These are phyloP conservation scores for Latrodectus geometricus DNA, from an alignment of 1,140 invertebrate genomes.

Conservation along the genomic window DNA sequence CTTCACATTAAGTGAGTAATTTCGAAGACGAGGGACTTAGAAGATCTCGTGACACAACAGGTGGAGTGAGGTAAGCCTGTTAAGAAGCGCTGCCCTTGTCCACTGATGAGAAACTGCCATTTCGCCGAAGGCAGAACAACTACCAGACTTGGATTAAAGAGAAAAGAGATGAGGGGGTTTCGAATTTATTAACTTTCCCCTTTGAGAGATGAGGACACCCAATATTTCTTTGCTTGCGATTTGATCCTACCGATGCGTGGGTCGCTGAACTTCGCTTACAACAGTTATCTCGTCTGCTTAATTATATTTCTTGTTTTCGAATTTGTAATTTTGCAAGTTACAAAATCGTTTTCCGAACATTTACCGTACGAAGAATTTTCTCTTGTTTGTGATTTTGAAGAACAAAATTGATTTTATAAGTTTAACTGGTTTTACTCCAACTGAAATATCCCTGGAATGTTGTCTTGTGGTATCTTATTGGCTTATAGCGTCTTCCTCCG, in stretches of 20 bases:
- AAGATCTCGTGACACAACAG: constrained; percentile 29
- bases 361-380: neutral
- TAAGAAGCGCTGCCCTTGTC: neutral
- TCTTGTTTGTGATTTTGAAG: no score
- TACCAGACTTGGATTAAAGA: constrained; percentile 7
- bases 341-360: neutral
- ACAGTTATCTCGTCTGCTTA: neutral
- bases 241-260: neutral
- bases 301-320: neutral
- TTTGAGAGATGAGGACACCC: constrained; percentile 9
- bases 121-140: constrained; percentile 34
- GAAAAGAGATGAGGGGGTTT: constrained; percentile 19
- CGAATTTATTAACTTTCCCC: neutral
- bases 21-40: neutral
- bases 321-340: neutral
- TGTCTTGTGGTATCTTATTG: constrained; percentile 15
- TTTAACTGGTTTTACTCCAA: neutral
- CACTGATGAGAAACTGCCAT: neutral
- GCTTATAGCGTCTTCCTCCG: neutral
- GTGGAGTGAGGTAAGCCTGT: constrained; percentile 14
- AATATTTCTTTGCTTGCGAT: neutral
- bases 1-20: no score
- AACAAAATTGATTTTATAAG: constrained; percentile 10
- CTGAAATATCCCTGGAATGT: constrained; percentile 26
- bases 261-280: no score